phyloP scores from a whole-genome alignment of 2,888 invertebrate species.

The Apodemia duryi region DNA sequence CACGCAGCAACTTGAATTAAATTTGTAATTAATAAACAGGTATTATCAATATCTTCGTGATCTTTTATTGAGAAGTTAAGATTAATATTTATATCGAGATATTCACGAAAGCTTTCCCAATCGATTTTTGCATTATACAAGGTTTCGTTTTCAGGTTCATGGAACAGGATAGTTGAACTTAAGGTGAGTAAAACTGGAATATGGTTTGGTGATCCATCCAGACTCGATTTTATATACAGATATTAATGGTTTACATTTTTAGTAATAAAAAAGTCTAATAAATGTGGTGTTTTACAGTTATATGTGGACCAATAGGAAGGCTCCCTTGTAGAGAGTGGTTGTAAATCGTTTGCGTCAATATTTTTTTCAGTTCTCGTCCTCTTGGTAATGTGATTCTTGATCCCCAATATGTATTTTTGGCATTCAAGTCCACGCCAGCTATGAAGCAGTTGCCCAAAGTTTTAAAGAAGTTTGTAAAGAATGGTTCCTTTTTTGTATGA shows the following conservation, averaged over 20 bases:
- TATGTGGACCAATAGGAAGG: constrained; percentile 26
- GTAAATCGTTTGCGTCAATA: constrained; percentile 1
- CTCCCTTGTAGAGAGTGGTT: constrained; percentile 18
- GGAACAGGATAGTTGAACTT: constrained; percentile 10
- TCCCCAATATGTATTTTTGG: constrained; percentile 31
- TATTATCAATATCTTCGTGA: constrained; percentile 20
- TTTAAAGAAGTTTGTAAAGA: not conserved
- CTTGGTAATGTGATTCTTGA: constrained; percentile 27
- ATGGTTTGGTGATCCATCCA: constrained; percentile 21
- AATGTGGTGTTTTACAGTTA: constrained; percentile 19
- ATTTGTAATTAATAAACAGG: constrained; percentile 20
- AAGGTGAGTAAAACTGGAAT: constrained; percentile 22
- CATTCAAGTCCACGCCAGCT: constrained; percentile 31
- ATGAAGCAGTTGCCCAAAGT: not conserved
- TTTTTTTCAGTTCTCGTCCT: constrained; percentile 28
- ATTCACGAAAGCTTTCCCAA: constrained; percentile 20
- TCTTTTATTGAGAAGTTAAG: constrained; percentile 16
- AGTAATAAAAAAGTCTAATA: constrained; percentile 22
- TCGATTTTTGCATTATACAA: constrained; percentile 22
- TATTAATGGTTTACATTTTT: constrained; percentile 13
- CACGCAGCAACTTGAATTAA: constrained; percentile 20
- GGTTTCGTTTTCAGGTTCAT: not conserved
- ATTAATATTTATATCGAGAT: constrained; percentile 17
- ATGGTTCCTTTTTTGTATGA: not conserved
- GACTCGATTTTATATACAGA: constrained; percentile 6